A percentile compares a stretch with the other conserved stretches of the same genome.
These are phyloP conservation scores for Acromyrmex echinatior DNA, from an alignment of 1,140 invertebrate genomes.

Conservation along the genomic window DNA sequence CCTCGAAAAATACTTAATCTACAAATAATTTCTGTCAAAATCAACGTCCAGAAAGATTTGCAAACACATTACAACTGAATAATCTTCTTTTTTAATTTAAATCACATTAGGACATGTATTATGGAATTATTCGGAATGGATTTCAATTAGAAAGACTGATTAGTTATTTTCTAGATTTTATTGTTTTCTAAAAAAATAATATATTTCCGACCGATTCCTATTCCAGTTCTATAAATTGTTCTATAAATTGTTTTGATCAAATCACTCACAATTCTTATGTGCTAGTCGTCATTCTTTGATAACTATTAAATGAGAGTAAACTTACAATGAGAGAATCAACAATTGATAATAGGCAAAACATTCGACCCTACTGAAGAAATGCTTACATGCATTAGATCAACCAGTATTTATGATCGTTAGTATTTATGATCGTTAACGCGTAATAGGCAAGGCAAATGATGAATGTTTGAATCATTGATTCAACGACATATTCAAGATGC, in stretches of 20 bases:
- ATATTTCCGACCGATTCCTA: too few relatives aligned
- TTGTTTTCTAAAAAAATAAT: too few relatives aligned
- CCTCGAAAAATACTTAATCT: not conserved
- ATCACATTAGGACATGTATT: not conserved
- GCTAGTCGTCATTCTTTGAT: not conserved
- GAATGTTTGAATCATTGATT: conserved; percentile 78
- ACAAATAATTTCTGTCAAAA: not conserved
- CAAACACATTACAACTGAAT: not conserved
- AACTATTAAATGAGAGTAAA: not conserved
- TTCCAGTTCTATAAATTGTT: too few relatives aligned
- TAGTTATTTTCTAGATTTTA: too few relatives aligned
- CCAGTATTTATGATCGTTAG: conserved; percentile 41
- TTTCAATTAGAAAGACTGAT: too few relatives aligned
- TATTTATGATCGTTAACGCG: conserved; percentile 57
- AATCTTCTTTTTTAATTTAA: not conserved
- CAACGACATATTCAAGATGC: conserved; percentile 53
- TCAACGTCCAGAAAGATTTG: not conserved
- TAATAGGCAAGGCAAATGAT: conserved; percentile 70
- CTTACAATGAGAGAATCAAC: not conserved
- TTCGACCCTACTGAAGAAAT: conserved; percentile 71
- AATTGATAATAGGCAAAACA: conserved; percentile 23
- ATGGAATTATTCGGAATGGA: too few relatives aligned
- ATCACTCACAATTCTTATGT: not conserved
- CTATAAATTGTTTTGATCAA: not conserved
- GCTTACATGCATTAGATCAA: conserved; percentile 70